Evolutionary conservation across 1,140 invertebrate species (phyloP), one percentile per base, ranked within the genome.

Genomic region (Venustaconcha ellipsiformis): DNA sequence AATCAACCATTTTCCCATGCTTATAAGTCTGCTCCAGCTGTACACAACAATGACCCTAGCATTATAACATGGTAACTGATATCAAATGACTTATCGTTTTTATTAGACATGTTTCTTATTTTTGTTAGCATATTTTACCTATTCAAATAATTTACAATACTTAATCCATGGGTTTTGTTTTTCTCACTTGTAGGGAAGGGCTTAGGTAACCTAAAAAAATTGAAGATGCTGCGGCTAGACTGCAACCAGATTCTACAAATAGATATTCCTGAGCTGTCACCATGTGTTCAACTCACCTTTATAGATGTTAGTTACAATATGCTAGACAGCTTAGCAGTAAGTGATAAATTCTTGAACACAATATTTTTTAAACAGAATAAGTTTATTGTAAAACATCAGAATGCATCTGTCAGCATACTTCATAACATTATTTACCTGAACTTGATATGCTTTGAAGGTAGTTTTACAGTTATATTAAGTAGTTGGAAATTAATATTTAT

Each of bases 271-370:
- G 88, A 89, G 57, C 72, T 89, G n/a, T 80, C 84, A 11, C 76
- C 74, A 30, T 87, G 87, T 83, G 83, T 83, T 65, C 79, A 84
- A 57, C 82, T 89, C 55, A 89, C 85, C 12, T 76, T 80, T 14
- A 72, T 89, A 15, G 84, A 89, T 74, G 76, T 89, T 68, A 89
- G 88, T 70, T 82, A 78, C 74, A 89, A 89, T 63, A 77, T 80
- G 68, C 67, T 89, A 59, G 87, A 88, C 67, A 85, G 78, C 68
- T 74, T 89, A 4, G 72, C 80, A 30, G 88, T 89, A 76, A 87
- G 87, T 84, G 6, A 62, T 62, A 62, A n/a, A 23, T n/a, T 62
- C 5, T 62, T 62, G 6, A 11, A 62, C 8, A 23, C 13, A 62
- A 62, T 48, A 48, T 48, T 48, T 30, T 48, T 6, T 48, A 62